Conservation (phyloP, 2,113 vertebrate species). For the Ictidomys tridecemlineatus region DNA sequence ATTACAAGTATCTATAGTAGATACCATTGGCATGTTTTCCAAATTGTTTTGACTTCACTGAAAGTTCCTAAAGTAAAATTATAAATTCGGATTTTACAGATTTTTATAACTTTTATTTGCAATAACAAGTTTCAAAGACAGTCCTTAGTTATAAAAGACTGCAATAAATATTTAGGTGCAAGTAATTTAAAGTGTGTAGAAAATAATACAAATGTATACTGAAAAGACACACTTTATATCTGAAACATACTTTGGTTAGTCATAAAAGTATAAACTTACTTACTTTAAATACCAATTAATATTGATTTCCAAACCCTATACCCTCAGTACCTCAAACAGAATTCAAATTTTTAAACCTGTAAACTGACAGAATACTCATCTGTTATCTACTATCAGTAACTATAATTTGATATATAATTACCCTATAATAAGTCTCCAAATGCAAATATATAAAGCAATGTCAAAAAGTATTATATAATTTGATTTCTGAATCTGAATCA, state of each 20-base stretch:
- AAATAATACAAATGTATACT: slow-evolving; percentile 32
- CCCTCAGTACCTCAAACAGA: neutral
- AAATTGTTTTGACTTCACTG: slow-evolving; percentile 12
- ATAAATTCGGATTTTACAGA: neutral
- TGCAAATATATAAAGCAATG: neutral
- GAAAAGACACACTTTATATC: slow-evolving; percentile 39
- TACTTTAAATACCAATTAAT: slow-evolving; percentile 1
- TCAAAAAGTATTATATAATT: slow-evolving; percentile 2
- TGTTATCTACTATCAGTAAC: neutral
- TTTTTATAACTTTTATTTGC: slow-evolving; percentile 35
- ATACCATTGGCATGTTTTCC: neutral
- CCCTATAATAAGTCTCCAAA: slow-evolving; percentile 31
- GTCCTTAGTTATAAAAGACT: neutral
- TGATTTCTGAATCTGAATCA: slow-evolving; percentile 54
- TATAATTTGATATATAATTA: slow-evolving; percentile 47
- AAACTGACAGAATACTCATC: neutral
- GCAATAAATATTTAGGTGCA: neutral
- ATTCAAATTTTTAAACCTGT: slow-evolving; percentile 31
- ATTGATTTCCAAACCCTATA: neutral
- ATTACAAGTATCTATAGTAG: neutral
- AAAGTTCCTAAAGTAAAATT: slow-evolving; percentile 14
- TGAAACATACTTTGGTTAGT: slow-evolving; percentile 34
- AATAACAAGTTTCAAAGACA: neutral
- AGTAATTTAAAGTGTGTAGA: neutral
- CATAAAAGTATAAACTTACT: slow-evolving; percentile 8